These are phyloP conservation scores for Salvelinus fontinalis DNA, from an alignment of 2,113 vertebrate species.

Conservation along the genomic window DNA sequence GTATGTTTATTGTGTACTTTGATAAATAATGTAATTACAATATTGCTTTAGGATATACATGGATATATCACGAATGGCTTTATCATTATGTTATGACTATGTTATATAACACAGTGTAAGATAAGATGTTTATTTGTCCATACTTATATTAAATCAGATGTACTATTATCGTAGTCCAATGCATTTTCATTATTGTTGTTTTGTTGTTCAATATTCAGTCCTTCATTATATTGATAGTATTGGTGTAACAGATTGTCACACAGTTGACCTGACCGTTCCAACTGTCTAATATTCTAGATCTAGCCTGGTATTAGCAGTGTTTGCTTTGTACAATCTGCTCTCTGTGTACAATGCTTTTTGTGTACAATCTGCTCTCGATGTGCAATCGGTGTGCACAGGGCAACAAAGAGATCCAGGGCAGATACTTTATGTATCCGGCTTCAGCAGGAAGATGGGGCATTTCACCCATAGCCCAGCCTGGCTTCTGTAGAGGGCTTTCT, in stretches of 20 bases:
- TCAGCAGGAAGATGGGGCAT: slow-evolving; percentile 43
- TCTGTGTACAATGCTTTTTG: too few species aligned
- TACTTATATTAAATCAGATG: too few species aligned
- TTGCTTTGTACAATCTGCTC: background rate
- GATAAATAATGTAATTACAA: background rate
- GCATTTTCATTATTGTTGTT: background rate
- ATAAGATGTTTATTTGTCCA: too few species aligned
- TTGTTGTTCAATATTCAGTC: too few species aligned
- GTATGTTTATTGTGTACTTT: background rate
- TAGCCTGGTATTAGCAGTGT: background rate
- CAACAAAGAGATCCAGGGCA: background rate
- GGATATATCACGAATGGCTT: background rate
- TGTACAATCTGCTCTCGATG: too few species aligned
- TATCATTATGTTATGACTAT: background rate
- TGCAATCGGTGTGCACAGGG: background rate
- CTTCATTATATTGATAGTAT: background rate
- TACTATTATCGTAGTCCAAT: background rate
- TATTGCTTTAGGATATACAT: background rate
- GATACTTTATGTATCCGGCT: background rate
- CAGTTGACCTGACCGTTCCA: too few species aligned
- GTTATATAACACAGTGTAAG: too few species aligned
- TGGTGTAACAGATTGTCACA: too few species aligned
- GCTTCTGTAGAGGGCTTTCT: slow-evolving; percentile 10
- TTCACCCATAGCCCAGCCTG: slow-evolving; percentile 48
- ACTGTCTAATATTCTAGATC: background rate